Percentiles rank a stretch among this genome's conserved stretches.
phyloP scores from a whole-genome alignment of 2,797 vertebrate genomes.

The Ficedula albicollis region DNA sequence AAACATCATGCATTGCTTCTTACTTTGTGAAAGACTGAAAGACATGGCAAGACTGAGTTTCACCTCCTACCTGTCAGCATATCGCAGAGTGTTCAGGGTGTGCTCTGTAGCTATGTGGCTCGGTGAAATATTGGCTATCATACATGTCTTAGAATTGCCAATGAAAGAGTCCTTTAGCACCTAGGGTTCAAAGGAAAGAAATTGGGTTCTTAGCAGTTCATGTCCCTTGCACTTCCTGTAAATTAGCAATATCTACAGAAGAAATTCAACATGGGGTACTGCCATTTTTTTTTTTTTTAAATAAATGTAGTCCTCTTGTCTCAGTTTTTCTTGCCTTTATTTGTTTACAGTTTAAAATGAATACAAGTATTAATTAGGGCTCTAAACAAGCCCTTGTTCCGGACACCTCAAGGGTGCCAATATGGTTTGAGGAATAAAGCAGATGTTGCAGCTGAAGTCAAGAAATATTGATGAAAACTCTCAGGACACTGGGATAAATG shows the following conservation, averaged over 20 bases:
- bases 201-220: neutral
- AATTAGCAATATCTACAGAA: neutral
- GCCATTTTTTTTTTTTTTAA: neutral
- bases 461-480: neutral
- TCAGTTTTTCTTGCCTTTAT: neutral
- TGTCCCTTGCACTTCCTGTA: neutral
- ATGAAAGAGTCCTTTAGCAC: slow-evolving; percentile 92
- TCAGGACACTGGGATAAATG: neutral
- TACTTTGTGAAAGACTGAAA: too few relatives aligned
- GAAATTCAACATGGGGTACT: neutral
- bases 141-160: slow-evolving; percentile 91
- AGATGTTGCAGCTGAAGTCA: neutral
- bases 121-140: slow-evolving; percentile 94
- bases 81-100: slow-evolving; percentile 90
- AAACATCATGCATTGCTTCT: neutral
- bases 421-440: neutral
- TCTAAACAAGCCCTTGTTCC: neutral
- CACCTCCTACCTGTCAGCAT: slow-evolving; percentile 86
- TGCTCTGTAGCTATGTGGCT: slow-evolving; percentile 88
- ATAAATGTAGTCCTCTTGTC: neutral
- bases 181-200: slow-evolving; percentile 64
- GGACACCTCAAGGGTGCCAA: neutral
- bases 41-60: neutral
- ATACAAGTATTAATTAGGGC: neutral
- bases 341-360: neutral